These are phyloP conservation scores for Hylia prasina DNA, from an alignment of 2,113 vertebrate genomes.

Conservation along the genomic window DNA sequence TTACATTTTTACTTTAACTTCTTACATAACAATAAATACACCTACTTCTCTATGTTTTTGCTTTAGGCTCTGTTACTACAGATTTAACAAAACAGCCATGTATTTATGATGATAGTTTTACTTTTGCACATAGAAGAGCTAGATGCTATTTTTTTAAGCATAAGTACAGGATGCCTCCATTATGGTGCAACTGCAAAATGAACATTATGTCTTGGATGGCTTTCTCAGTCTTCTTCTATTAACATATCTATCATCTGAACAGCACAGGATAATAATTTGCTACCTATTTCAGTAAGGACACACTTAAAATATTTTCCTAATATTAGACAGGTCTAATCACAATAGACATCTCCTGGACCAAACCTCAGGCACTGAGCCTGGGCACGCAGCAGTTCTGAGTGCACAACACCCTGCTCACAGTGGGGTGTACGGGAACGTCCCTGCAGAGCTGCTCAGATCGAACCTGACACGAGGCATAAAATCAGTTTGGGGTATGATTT, in stretches of 20 bases:
- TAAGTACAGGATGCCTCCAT: not conserved
- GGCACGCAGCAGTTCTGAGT: accelerated
- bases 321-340: not conserved
- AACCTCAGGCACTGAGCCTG: not conserved
- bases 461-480: not conserved
- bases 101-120: not conserved
- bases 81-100: not conserved
- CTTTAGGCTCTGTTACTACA: not conserved
- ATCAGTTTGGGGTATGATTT: not conserved
- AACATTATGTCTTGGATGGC: not conserved
- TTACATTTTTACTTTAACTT: not conserved
- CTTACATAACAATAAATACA: not conserved
- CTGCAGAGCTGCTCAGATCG: not conserved
- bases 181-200: not conserved
- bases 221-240: not conserved
- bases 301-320: not conserved
- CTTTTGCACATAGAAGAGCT: not conserved
- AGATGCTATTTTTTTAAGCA: not conserved
- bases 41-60: not conserved
- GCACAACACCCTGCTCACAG: not conserved
- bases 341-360: not conserved
- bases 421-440: not conserved
- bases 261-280: not conserved
- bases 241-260: not conserved
- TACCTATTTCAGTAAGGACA: not conserved